Conservation (phyloP, 2,888 invertebrate species). For the Cerceris rybyensis region DNA sequence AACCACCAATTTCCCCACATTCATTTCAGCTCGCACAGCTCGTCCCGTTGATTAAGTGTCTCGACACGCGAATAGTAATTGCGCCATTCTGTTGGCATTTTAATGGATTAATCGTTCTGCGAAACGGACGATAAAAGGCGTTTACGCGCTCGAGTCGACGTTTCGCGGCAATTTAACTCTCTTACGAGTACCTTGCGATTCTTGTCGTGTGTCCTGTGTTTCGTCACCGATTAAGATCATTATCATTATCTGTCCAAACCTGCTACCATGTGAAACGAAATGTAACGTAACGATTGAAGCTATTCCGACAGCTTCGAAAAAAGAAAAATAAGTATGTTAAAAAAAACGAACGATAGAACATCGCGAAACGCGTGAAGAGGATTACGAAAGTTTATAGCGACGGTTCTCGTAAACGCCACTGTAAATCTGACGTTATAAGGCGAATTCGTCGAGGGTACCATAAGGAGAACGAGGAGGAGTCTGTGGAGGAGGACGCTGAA, state of each 20-base stretch:
- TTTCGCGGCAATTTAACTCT: slow-evolving; percentile 39
- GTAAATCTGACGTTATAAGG: slow-evolving; percentile 50
- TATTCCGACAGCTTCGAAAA: background rate
- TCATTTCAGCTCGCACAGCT: background rate
- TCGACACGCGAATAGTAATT: slow-evolving; percentile 27
- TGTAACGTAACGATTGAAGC: background rate
- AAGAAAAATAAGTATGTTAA: background rate
- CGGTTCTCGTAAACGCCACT: slow-evolving; percentile 51
- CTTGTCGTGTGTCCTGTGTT: slow-evolving; percentile 11
- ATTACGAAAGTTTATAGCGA: slow-evolving; percentile 49
- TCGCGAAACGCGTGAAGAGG: slow-evolving; percentile 2
- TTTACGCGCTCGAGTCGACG: slow-evolving; percentile 26
- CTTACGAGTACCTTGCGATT: background rate
- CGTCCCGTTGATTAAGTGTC: background rate
- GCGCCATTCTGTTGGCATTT: slow-evolving; percentile 29
- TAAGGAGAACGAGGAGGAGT: slow-evolving; percentile 43
- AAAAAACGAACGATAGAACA: background rate
- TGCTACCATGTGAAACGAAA: slow-evolving; percentile 1
- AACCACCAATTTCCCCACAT: no score
- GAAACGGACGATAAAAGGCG: slow-evolving; percentile 47
- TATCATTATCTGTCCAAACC: slow-evolving; percentile 1
- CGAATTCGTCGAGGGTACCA: slow-evolving; percentile 45
- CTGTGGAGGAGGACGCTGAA: slow-evolving; percentile 12
- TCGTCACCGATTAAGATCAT: slow-evolving; percentile 17
- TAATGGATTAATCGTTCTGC: slow-evolving; percentile 49